Percentiles rank a stretch among this genome's conserved stretches.
phyloP scores from a whole-genome alignment of 2,113 vertebrate species.

The Illadopsis cleaveri region DNA sequence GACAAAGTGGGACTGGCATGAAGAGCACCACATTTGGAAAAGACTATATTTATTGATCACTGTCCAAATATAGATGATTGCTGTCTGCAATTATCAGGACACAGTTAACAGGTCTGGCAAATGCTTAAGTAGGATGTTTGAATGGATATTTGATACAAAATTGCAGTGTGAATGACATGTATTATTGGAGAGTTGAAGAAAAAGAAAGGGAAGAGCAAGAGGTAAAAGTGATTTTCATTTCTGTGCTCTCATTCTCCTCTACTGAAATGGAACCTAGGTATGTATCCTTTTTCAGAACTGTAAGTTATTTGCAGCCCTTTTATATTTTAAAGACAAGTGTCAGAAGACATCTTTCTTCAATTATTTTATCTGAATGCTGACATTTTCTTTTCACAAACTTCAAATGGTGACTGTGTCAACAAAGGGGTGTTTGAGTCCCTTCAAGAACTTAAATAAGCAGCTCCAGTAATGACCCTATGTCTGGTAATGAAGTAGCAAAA shows the following conservation, averaged over 20 bases:
- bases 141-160: background rate
- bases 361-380: slow-evolving; percentile 29
- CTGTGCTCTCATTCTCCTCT: background rate
- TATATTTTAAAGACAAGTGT: slow-evolving; percentile 1
- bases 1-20: background rate
- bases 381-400: slow-evolving; percentile 20
- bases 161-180: background rate
- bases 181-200: background rate
- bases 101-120: background rate
- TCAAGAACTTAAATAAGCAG: background rate
- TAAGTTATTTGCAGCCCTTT: background rate
- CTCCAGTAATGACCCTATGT: background rate
- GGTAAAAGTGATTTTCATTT: background rate
- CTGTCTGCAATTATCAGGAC: background rate
- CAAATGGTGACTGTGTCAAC: background rate
- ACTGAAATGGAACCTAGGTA: background rate
- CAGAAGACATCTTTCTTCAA: background rate
- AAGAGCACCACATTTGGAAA: background rate
- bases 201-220: background rate
- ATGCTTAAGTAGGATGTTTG: background rate
- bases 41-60: background rate
- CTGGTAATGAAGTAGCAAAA: background rate
- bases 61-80: background rate
- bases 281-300: background rate
- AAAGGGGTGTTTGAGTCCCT: background rate